These are phyloP conservation scores for Macropis europaea DNA, from an alignment of 2,888 invertebrate genomes.

Conservation along the genomic window DNA sequence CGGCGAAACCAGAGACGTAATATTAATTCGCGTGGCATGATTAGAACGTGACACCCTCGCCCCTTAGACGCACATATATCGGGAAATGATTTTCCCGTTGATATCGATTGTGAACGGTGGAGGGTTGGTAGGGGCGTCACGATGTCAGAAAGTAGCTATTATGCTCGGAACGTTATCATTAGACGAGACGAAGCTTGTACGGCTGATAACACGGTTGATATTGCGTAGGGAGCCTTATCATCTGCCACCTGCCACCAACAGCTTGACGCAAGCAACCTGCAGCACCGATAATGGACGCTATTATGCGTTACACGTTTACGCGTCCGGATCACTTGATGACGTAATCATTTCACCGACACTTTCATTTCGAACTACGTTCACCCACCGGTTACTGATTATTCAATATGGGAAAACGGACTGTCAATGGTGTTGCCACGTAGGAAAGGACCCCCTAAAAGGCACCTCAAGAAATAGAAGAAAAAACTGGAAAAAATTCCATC, in stretches of 20 bases:
- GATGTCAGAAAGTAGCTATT: conserved; percentile 31
- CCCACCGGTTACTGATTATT: no score
- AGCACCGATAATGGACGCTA: conserved; percentile 2
- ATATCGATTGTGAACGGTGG: neutral
- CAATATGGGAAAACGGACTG: no score
- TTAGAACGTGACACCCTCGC: no score
- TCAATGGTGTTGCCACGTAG: no score
- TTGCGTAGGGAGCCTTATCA: conserved; percentile 19
- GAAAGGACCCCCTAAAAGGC: no score
- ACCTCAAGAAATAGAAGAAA: neutral
- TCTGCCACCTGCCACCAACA: conserved; percentile 30
- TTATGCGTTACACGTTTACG: conserved; percentile 25
- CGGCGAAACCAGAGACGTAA: no score
- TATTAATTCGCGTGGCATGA: no score
- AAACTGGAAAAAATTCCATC: neutral
- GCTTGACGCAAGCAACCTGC: conserved; percentile 25
- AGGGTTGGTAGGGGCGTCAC: neutral
- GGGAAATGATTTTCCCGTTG: conserved; percentile 22
- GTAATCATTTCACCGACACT: neutral
- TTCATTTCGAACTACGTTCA: neutral
- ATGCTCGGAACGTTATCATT: conserved; percentile 35
- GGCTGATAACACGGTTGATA: conserved; percentile 26
- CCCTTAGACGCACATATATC: conserved; percentile 22
- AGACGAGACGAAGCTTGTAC: conserved; percentile 35
- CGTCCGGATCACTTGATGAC: neutral